phyloP scores from a whole-genome alignment of 2,113 vertebrate species.

The Hypomesus transpacificus region DNA sequence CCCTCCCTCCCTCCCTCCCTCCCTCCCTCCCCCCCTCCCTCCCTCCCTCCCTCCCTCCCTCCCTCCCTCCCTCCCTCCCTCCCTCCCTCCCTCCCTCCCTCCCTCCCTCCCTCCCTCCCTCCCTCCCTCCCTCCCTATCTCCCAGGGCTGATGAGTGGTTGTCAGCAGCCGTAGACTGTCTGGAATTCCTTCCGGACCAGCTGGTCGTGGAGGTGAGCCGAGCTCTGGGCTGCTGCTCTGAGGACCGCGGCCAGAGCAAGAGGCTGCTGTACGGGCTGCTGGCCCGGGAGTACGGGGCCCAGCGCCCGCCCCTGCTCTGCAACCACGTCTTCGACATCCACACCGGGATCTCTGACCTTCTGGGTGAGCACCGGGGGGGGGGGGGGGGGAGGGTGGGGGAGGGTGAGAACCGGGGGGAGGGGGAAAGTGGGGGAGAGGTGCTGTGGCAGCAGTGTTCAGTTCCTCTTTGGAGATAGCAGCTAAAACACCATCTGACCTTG shows the following conservation, averaged over 20 bases:
- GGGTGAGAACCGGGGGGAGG: no score
- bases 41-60: neutral
- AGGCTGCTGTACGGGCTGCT: conserved; percentile 83
- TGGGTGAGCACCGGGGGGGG: conserved; percentile 75
- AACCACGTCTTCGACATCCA: conserved; percentile 89
- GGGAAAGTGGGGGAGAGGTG: no score
- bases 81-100: neutral
- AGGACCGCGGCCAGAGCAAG: conserved; percentile 78
- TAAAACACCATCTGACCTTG: no score
- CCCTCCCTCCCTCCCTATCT: neutral
- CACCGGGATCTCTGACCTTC: conserved; percentile 86
- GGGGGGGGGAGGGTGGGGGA: conserved; percentile 25
- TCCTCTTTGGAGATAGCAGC: no score
- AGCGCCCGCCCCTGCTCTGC: conserved; percentile 79
- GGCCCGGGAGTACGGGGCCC: conserved; percentile 78
- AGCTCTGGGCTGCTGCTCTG: conserved; percentile 77
- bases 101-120: neutral
- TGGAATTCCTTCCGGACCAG: conserved; percentile 90
- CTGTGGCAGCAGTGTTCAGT: no score
- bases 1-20: neutral
- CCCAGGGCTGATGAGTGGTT: conserved; percentile 91
- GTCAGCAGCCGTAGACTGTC: conserved; percentile 85
- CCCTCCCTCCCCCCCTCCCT: neutral
- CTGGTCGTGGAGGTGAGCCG: conserved; percentile 91
- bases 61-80: neutral